Evolutionary conservation across 2,888 invertebrate species (phyloP).

Genomic region (Kryphioiulus occultus): DNA sequence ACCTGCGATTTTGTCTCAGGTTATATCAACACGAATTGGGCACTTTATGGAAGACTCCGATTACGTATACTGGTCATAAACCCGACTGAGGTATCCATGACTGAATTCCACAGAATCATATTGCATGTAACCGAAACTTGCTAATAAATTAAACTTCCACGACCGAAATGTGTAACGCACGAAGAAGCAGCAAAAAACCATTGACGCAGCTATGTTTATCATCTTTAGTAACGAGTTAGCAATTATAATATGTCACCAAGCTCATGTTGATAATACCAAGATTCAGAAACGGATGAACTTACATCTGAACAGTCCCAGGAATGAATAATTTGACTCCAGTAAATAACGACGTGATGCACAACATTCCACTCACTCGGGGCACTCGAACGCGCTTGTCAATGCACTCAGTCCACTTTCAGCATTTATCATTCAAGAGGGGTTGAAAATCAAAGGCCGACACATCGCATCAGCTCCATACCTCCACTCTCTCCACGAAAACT

Average conservation of each 20-base stretch:
- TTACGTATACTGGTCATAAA: no score
- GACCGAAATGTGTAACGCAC: no score
- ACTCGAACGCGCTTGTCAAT: constrained; percentile 9
- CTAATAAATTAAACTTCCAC: no score
- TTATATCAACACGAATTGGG: no score
- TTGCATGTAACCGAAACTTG: no score
- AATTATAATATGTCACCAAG: not conserved
- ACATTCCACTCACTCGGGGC: not conserved
- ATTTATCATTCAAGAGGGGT: not conserved
- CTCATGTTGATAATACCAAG: not conserved
- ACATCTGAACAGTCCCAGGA: not conserved
- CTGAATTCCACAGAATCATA: no score
- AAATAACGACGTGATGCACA: not conserved
- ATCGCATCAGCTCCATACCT: not conserved
- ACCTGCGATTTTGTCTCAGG: no score
- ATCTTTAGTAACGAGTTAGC: no score
- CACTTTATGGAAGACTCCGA: no score
- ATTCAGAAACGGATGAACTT: not conserved
- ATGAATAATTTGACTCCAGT: not conserved
- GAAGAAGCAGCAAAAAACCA: no score
- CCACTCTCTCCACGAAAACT: not conserved
- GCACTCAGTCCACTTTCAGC: not conserved
- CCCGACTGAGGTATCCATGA: no score
- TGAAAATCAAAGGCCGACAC: constrained; percentile 21
- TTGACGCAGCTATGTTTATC: no score